A percentile compares a stretch with the other conserved stretches of the same genome.
phyloP scores from a whole-genome alignment of 1,140 invertebrate species.

The Temnothorax curvispinosus region DNA sequence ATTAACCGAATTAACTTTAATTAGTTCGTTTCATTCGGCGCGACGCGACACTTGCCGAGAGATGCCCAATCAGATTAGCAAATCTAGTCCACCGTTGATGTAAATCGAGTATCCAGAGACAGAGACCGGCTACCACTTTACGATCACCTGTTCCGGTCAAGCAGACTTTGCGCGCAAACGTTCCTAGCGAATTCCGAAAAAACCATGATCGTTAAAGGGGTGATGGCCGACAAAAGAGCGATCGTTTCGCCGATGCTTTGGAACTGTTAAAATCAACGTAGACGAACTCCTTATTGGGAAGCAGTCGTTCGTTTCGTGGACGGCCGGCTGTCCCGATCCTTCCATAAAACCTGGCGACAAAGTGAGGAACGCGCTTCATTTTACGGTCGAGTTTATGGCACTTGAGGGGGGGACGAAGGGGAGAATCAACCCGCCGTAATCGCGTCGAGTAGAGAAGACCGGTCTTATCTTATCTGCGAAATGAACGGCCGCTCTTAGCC shows the following conservation, averaged over 20 bases:
- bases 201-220: constrained; percentile 46
- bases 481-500: constrained; percentile 61
- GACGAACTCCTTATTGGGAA: constrained; percentile 60
- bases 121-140: constrained; percentile 60
- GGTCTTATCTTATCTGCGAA: constrained; percentile 72
- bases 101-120: constrained; percentile 16
- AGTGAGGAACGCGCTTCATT: constrained; percentile 73
- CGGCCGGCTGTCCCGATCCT: constrained; percentile 28
- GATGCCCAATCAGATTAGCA: constrained; percentile 1
- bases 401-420: constrained; percentile 15
- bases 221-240: constrained; percentile 34
- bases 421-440: constrained; percentile 58
- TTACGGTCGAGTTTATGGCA: constrained; percentile 73
- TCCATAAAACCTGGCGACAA: constrained; percentile 74
- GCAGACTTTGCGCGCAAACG: not conserved
- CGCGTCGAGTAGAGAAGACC: constrained; percentile 60
- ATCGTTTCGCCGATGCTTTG: constrained; percentile 29
- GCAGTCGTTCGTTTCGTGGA: not conserved
- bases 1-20: constrained; percentile 38
- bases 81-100: constrained; percentile 27
- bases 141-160: constrained; percentile 68
- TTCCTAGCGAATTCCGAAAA: constrained; percentile 27
- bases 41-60: not conserved
- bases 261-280: constrained; percentile 62
- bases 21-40: not conserved